Percentiles rank a stretch among this genome's conserved stretches.
These are phyloP conservation scores for Otus scops DNA, from an alignment of 2,797 vertebrate species.

Conservation along the genomic window DNA sequence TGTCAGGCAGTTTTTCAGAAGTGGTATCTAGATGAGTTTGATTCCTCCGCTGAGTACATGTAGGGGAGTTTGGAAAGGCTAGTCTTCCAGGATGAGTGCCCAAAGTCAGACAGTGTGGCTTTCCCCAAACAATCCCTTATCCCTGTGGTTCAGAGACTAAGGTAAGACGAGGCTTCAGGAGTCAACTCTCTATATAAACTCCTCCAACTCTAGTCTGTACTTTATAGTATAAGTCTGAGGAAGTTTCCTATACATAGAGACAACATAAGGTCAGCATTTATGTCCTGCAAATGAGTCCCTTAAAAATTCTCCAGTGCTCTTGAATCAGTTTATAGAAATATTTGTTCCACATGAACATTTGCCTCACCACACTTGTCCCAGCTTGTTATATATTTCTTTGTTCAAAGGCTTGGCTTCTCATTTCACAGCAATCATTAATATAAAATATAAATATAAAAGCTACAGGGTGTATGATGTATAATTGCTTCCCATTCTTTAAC, in stretches of 20 bases:
- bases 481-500: slow-evolving; percentile 28
- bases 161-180: not conserved
- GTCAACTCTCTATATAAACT: not conserved
- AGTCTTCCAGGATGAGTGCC: not conserved
- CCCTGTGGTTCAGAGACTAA: not conserved
- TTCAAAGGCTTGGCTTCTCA: slow-evolving; percentile 57
- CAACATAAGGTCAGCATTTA: slow-evolving; percentile 57
- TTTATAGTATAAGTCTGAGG: not conserved
- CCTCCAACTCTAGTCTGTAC: not conserved
- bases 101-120: not conserved
- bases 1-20: not conserved
- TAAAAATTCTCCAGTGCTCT: slow-evolving; percentile 48
- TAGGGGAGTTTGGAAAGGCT: not conserved
- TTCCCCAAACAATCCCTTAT: not conserved
- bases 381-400: slow-evolving; percentile 61
- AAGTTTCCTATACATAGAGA: not conserved
- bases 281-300: slow-evolving; percentile 46
- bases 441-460: slow-evolving; percentile 51
- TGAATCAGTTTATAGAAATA: slow-evolving; percentile 60
- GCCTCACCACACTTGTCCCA: slow-evolving; percentile 59
- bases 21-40: not conserved
- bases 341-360: slow-evolving; percentile 67
- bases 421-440: slow-evolving; percentile 43
- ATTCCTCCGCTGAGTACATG: not conserved
- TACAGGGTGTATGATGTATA: slow-evolving; percentile 8